Conservation (phyloP, 2,888 invertebrate species). For the Patella ulyssiponensis region DNA sequence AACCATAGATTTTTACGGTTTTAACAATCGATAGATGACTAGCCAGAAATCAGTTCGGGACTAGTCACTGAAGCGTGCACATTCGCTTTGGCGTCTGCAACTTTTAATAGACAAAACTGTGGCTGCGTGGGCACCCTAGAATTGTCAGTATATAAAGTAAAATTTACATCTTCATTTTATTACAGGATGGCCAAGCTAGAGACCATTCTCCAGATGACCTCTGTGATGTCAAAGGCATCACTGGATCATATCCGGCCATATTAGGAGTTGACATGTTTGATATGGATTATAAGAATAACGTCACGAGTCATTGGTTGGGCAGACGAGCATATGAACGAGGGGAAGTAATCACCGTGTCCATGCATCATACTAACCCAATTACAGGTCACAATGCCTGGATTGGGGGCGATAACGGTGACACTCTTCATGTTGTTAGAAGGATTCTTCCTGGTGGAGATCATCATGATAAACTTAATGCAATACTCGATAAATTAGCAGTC, state of each 20-base stretch:
- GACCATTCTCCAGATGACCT: conserved; percentile 31
- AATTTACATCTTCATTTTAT: neutral
- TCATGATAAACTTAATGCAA: conserved; percentile 24
- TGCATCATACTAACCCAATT: conserved; percentile 35
- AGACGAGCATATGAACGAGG: conserved; percentile 33
- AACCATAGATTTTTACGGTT: no score
- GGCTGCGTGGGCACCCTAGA: no score
- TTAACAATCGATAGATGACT: no score
- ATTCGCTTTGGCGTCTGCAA: no score
- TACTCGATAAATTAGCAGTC: conserved; percentile 29
- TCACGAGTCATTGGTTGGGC: conserved; percentile 19
- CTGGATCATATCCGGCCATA: conserved; percentile 39
- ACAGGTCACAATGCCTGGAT: conserved; percentile 30
- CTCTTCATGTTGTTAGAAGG: conserved; percentile 25
- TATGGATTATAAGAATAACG: conserved; percentile 14
- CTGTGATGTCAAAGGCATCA: conserved; percentile 35
- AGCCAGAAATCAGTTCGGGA: no score
- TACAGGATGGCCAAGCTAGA: conserved; percentile 22
- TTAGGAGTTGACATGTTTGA: conserved; percentile 34
- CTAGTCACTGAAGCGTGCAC: no score
- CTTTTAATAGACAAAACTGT: no score
- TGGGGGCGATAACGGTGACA: conserved; percentile 25
- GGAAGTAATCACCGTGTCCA: conserved; percentile 29
- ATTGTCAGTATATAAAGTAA: neutral
- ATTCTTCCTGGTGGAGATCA: conserved; percentile 35